These are phyloP conservation scores for Dicrurus megarhynchus DNA, from an alignment of 2,113 vertebrate genomes.

Conservation along the genomic window DNA sequence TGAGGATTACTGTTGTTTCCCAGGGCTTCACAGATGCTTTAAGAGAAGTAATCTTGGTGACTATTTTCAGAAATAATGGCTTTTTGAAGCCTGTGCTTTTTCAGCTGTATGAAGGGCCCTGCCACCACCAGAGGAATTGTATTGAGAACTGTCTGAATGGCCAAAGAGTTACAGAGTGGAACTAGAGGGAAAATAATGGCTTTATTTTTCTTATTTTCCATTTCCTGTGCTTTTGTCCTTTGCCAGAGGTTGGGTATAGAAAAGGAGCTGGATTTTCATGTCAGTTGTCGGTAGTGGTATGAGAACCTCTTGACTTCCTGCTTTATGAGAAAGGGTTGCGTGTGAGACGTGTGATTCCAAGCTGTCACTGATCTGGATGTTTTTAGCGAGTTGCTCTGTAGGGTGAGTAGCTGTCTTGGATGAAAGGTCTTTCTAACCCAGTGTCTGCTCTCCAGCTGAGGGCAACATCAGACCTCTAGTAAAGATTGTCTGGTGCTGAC, in stretches of 20 bases:
- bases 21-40: neutral
- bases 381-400: neutral
- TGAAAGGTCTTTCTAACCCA: neutral
- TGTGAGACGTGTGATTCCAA: neutral
- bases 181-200: neutral
- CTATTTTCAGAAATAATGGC: neutral
- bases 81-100: neutral
- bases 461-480: neutral
- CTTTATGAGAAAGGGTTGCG: neutral
- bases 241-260: neutral
- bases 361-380: neutral
- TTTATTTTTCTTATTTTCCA: neutral
- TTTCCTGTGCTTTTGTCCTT: neutral
- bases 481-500: neutral
- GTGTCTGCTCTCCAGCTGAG: neutral
- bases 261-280: neutral
- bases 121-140: neutral
- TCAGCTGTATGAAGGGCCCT: neutral
- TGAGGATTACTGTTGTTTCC: neutral
- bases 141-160: neutral
- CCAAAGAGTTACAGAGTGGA: neutral
- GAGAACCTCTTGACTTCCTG: neutral
- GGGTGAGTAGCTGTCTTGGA: neutral
- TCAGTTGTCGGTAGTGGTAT: neutral
- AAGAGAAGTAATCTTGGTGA: neutral